Conservation (phyloP, 2,888 invertebrate genomes). For the Chymomyza fuscimana region DNA sequence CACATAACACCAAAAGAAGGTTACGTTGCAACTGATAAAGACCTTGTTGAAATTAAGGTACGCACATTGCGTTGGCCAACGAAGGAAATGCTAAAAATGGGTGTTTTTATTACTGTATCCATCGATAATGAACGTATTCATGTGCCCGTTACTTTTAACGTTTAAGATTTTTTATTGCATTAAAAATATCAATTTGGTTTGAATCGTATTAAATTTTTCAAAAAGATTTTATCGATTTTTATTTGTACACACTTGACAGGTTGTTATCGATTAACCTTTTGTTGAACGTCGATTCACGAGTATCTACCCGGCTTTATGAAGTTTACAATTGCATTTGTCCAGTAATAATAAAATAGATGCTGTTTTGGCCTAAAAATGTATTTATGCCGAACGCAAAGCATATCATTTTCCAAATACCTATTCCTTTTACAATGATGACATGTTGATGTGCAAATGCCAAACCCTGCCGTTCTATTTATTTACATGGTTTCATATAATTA, state of each 20-base stretch:
- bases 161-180: conserved; percentile 27
- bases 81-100: conserved; percentile 37
- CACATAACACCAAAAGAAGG: conserved; percentile 68
- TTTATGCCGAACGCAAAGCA: too few species aligned
- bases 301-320: too few species aligned
- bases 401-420: neutral
- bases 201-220: neutral
- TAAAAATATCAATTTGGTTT: neutral
- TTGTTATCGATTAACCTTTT: neutral
- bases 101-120: conserved; percentile 66
- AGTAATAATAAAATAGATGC: neutral
- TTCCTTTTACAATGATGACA: neutral
- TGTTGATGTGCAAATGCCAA: too few species aligned
- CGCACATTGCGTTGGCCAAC: conserved; percentile 31
- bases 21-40: conserved; percentile 70
- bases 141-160: conserved; percentile 71
- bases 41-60: conserved; percentile 59
- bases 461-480: neutral
- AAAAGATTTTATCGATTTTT: neutral
- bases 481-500: conserved; percentile 56
- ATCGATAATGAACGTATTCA: conserved; percentile 77
- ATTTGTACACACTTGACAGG: neutral
- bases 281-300: neutral
- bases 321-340: too few species aligned
- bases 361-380: too few species aligned